Evolutionary conservation across 2,113 vertebrate species (phyloP).

Genomic region (Heliornis fulica): DNA sequence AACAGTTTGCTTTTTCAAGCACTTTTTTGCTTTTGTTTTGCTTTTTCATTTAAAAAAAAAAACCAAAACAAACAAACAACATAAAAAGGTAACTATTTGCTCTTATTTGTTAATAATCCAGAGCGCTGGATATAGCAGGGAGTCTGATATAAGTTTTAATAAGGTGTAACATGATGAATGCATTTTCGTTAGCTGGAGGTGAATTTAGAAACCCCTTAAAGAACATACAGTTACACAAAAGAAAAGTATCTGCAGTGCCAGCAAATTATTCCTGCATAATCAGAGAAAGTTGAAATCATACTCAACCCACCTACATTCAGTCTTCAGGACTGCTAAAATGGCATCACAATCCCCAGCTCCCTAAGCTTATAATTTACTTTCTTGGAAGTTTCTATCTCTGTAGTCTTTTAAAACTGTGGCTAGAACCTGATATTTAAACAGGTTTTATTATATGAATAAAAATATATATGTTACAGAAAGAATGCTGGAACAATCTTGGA

Average conservation of each 20-base stretch:
- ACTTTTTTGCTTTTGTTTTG: not conserved
- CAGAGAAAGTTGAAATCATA: not conserved
- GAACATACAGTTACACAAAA: not conserved
- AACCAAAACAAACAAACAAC: too few relatives aligned
- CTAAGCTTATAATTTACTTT: slow-evolving; percentile 32
- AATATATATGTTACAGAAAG: not conserved
- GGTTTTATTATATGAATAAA: not conserved
- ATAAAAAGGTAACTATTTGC: not conserved
- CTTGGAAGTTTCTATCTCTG: not conserved
- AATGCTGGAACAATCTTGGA: not conserved
- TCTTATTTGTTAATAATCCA: not conserved
- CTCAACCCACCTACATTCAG: not conserved
- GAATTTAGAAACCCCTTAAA: not conserved
- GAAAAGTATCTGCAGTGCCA: not conserved
- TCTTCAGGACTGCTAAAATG: not conserved
- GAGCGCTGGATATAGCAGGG: not conserved
- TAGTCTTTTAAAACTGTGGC: not conserved
- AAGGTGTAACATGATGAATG: not conserved
- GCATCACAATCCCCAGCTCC: slow-evolving; percentile 21
- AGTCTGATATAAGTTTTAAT: not conserved
- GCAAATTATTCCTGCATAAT: not conserved
- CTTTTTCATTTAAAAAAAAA: not conserved
- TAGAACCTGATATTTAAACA: slow-evolving; percentile 39
- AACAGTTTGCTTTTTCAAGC: not conserved
- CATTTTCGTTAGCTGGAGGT: not conserved